Evolutionary conservation across 2,888 invertebrate genomes (phyloP), one percentile per base, ranked within the genome.

Genomic region (Lithophane socia): DNA sequence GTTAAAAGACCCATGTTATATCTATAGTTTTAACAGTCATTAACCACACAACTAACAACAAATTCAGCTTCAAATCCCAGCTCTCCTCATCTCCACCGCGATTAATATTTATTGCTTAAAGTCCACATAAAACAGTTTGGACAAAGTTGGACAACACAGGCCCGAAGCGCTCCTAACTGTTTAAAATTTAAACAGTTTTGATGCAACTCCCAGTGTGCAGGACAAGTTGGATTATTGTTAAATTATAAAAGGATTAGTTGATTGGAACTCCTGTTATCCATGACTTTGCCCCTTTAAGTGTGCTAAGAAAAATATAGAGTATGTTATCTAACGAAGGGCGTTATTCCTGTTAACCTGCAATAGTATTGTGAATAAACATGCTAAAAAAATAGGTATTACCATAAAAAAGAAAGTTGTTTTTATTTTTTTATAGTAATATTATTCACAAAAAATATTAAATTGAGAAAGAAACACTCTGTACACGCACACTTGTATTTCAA

Each of bases 91-190:
- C 79, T 68, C 49, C 24, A 44, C 60, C 8, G 29, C 72, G 70
- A 73, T 83, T 74, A 72, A 77, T 75, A 85, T 85, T 82, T 70
- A 84, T 82, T 69, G 70, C 18, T 60, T 12, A 63, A 84, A 80
- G 49, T 54, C 42, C 58, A 65, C 65, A 61, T 73, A n/a, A 69
- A 68, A 75, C 68, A 72, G 58, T 69, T 77, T 72, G 29, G 29
- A 29, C 56, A 60, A 83, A 84, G 75, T 84, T 83, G 61, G 72
- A 61, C 69, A 84, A 42, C 72, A 29, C 13, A 24, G 24, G 64
- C 61, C 29, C 61, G 44, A 61, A 80, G 69, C 65, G 42, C 16
- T 74, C 56, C 42, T 9, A 73, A 75, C 69, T 61, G 83, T 67
- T 74, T 77, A 47, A 77, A 74, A 65, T 73, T 66, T 73, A 71